phyloP scores from a whole-genome alignment of 2,113 vertebrate genomes.

The Orcinus orca region DNA sequence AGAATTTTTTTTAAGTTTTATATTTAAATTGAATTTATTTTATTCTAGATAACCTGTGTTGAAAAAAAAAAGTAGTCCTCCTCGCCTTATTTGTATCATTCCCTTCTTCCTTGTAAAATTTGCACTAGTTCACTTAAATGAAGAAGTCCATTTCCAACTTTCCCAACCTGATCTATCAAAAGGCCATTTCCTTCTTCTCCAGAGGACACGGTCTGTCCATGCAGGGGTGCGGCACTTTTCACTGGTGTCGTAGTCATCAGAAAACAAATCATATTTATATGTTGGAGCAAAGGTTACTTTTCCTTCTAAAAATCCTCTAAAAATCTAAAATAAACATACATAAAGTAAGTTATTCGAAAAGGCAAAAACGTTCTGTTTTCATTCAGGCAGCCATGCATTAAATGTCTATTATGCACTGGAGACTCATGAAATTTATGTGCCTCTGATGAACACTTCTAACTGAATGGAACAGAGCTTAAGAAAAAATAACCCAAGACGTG shows the following conservation, averaged over 20 bases:
- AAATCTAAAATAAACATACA: conserved; percentile 86
- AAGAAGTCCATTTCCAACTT: conserved; percentile 76
- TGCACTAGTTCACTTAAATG: not conserved
- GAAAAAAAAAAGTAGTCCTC: not conserved
- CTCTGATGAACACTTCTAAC: not conserved
- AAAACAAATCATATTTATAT: conserved; percentile 99
- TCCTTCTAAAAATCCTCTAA: conserved; percentile 94
- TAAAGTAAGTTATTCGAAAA: conserved; percentile 2
- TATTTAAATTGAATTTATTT: not conserved
- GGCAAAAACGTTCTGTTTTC: not conserved
- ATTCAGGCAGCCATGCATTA: not conserved
- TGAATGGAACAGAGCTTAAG: not conserved
- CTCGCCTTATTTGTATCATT: not conserved
- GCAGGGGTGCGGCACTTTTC: conserved; percentile 98
- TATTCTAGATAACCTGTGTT: not conserved
- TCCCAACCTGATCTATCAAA: conserved; percentile 93
- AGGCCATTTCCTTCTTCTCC: conserved; percentile 98
- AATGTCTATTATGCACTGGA: not conserved
- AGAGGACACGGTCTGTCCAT: conserved; percentile 97
- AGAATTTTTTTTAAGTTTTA: not conserved
- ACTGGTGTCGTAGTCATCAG: conserved; percentile 98
- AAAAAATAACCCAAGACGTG: not conserved
- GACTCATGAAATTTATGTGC: not conserved
- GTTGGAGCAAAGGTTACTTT: conserved; percentile 97
- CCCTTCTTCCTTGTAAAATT: not conserved